Conservation (phyloP, 1,140 invertebrate species). For the Drosophila insularis region DNA sequence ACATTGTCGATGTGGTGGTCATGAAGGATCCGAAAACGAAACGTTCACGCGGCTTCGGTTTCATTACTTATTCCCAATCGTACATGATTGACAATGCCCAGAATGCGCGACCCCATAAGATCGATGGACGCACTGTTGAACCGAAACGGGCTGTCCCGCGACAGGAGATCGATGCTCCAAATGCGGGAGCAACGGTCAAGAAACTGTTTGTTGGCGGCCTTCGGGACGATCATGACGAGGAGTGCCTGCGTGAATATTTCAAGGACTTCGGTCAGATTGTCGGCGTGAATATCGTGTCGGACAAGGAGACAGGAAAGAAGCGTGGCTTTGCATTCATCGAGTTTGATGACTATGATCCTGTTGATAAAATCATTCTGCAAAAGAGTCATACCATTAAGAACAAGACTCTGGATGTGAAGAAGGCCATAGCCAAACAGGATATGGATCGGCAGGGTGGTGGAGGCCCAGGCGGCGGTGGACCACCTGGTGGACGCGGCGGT, state of each 20-base stretch:
- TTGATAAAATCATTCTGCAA: slow-evolving; percentile 95
- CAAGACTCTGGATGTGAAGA: slow-evolving; percentile 91
- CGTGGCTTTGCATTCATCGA: slow-evolving; percentile 98
- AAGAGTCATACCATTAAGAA: slow-evolving; percentile 89
- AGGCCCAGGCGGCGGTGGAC: slow-evolving; percentile 44
- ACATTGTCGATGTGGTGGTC: slow-evolving; percentile 98
- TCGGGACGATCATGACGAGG: slow-evolving; percentile 95
- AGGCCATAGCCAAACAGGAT: slow-evolving; percentile 88
- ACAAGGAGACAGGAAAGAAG: slow-evolving; percentile 95
- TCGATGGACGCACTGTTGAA: slow-evolving; percentile 93
- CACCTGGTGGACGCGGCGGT: slow-evolving; percentile 28
- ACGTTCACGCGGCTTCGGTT: slow-evolving; percentile 96
- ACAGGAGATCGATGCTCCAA: slow-evolving; percentile 94
- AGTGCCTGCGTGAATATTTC: slow-evolving; percentile 93
- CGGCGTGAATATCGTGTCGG: slow-evolving; percentile 94
- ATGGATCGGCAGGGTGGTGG: slow-evolving; percentile 84
- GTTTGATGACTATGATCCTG: slow-evolving; percentile 98
- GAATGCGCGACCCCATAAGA: slow-evolving; percentile 89
- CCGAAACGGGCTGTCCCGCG: slow-evolving; percentile 98
- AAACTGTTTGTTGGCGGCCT: slow-evolving; percentile 97
- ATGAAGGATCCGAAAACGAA: slow-evolving; percentile 99
- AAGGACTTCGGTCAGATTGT: slow-evolving; percentile 92
- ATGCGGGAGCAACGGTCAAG: slow-evolving; percentile 96
- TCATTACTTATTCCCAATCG: slow-evolving; percentile 96
- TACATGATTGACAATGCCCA: slow-evolving; percentile 98